Evolutionary conservation across 2,113 vertebrate genomes (phyloP), one percentile per base, ranked within the genome.

Genomic region (Pandion haliaetus): DNA sequence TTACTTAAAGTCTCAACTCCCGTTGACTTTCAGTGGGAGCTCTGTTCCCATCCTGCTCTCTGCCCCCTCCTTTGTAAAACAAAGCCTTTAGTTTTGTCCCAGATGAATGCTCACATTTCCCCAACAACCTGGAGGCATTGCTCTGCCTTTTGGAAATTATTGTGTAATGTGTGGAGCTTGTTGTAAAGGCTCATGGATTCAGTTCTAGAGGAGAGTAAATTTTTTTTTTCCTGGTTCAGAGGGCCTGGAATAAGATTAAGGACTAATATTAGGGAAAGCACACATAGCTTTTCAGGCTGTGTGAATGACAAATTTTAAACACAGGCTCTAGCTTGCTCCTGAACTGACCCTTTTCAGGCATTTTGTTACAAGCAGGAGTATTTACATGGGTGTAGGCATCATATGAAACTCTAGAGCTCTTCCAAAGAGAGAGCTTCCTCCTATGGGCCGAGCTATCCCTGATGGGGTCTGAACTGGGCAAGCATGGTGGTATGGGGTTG

Each of bases 81-180:
- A 88, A 80, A 82, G 45, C 40, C 73, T 91, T 88, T 71, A 57
- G 14, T 89, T 95, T 78, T 84, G 52, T 96, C 95, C 92, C 94
- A 91, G 57, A 91, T 72, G 90, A 84, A 57, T 1, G 3, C 82
- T 96, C 63, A 62, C 49, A 93, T 92, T 95, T 89, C 77, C 36
- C 72, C 67, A 95, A 59, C 52, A 95, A 83, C 92, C 93, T 71
- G 55, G 77, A 92, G 91, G 82, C 73, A 89, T 28, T 65, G 47
- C 42, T 86, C 31, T 92, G 80, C 25, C 80, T 86, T 82, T 95
- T 89, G 90, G 86, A 97, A 95, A 90, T 78, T 86, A 28, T 95
- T 88, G 76, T 92, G n/a, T 90, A 83, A 94, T 70, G 23, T 5
- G 24, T 84, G 54, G 44, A 88, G 40, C 44, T 81, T 88, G 69